Evolutionary conservation across 2,113 vertebrate species (phyloP), one percentile per base, ranked within the genome.

Genomic region (Ochotona curzoniae): DNA sequence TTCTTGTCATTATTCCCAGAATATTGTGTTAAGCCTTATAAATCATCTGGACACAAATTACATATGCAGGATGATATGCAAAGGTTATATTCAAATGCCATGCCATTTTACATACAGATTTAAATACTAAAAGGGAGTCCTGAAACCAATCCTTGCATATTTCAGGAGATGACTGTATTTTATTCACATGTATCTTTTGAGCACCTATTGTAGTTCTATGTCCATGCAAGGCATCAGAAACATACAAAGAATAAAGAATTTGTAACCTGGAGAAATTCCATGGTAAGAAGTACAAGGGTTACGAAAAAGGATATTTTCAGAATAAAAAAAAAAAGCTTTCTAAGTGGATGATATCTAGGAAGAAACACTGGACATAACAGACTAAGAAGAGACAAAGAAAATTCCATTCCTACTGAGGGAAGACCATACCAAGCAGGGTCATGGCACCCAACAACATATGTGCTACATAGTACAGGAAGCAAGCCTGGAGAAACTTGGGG

Each of bases 311-410:
- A 6, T 35, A 81, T 81, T 67, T 67, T 70, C 0, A 93, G 69
- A 30, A 44, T 44, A 44, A 44, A 44, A 91, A 26, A 82, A 92
- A 79, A 69, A 67, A 73, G 7, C 69, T 84, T 91, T 57, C 57
- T 10, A 90, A 88, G 57, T 81, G 23, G 7, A 66, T 6, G 49
- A 76, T 67, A 67, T 69, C 32, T 75, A 70, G 82, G 21, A 83
- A 84, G 89, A 83, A 96, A 93, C 60, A 76, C 4, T 90, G 32
- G 15, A 91, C 88, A 32, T 81, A 73, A 94, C 87, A 95, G 32
- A 73, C 82, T 90, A n/a, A 28, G 74, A 92, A 90, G 35, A 89
- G 26, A 10, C 67, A 92, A 87, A 94, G 69, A 76, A 87, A 91
- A 78, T 91, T 87, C 32, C 93, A 91, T 44, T 44, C 6, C 38